phyloP scores from a whole-genome alignment of 2,797 vertebrate genomes.

The Monodelphis domestica region DNA sequence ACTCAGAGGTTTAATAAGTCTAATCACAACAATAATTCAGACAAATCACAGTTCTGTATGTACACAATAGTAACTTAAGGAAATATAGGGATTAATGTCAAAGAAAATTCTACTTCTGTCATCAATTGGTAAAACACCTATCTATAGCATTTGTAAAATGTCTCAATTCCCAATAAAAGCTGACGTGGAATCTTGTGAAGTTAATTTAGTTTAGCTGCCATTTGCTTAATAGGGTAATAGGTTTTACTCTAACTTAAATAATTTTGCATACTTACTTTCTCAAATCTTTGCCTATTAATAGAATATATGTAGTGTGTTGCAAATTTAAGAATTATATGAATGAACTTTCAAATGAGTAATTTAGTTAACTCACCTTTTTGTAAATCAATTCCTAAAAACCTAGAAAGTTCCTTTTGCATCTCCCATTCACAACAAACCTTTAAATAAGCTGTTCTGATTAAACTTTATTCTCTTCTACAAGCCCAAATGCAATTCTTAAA shows the following conservation, averaged over 20 bases:
- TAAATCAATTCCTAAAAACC: not conserved
- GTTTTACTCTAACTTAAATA: not conserved
- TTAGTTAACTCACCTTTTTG: not conserved
- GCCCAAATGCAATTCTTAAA: not conserved
- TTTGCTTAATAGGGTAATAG: not conserved
- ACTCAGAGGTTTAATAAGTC: not conserved
- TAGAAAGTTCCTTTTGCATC: not conserved
- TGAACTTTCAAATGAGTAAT: not conserved
- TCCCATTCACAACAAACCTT: not conserved
- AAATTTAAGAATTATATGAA: not conserved
- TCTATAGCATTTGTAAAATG: not conserved
- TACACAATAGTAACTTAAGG: not conserved
- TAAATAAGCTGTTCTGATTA: not conserved
- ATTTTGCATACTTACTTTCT: not conserved
- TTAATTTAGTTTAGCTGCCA: not conserved
- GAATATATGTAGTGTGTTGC: not conserved
- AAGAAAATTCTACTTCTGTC: not conserved
- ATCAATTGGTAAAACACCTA: not conserved
- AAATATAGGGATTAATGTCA: not conserved
- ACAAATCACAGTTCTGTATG: not conserved
- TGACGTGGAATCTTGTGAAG: not conserved
- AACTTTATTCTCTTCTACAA: not conserved
- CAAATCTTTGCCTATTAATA: not conserved
- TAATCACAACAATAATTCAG: not conserved
- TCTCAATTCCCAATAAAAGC: not conserved